Evolutionary conservation across 1,140 invertebrate species (phyloP).

Genomic region (Drepana arcuata): DNA sequence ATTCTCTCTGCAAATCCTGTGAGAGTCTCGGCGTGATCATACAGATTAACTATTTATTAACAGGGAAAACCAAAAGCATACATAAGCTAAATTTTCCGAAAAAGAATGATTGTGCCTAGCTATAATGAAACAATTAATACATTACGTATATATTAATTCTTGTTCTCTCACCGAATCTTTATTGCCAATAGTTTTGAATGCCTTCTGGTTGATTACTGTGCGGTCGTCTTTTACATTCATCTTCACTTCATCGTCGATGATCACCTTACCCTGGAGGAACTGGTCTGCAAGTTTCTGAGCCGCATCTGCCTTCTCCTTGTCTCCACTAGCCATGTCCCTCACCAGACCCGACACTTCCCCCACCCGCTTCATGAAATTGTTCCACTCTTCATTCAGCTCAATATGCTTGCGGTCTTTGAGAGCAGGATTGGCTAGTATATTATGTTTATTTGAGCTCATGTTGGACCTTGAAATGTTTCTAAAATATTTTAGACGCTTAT

Average conservation of each 20-base stretch:
- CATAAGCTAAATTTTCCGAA: too few relatives aligned
- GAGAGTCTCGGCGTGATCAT: too few relatives aligned
- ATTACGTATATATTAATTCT: too few relatives aligned
- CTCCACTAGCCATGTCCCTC: conserved; percentile 73
- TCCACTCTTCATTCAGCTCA: conserved; percentile 75
- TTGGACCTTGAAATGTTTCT: conserved; percentile 1
- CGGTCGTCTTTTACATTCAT: conserved; percentile 76
- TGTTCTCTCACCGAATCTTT: conserved; percentile 33
- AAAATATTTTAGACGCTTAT: conserved; percentile 4
- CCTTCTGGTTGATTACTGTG: conserved; percentile 78
- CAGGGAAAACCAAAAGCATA: too few relatives aligned
- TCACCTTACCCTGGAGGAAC: conserved; percentile 67
- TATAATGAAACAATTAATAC: too few relatives aligned
- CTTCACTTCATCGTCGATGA: conserved; percentile 44
- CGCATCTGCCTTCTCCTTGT: conserved; percentile 69
- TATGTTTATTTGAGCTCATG: conserved; percentile 10
- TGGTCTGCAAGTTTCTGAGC: conserved; percentile 73
- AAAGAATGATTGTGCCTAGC: too few relatives aligned
- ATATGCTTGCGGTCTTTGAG: conserved; percentile 28
- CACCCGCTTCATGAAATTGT: conserved; percentile 79
- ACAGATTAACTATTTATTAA: too few relatives aligned
- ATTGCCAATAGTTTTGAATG: conserved; percentile 33
- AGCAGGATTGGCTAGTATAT: conserved; percentile 30
- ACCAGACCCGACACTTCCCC: conserved; percentile 76
- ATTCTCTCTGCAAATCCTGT: too few relatives aligned